Conservation (phyloP, 1,140 invertebrate species). For the Brachionus paranguensis region DNA sequence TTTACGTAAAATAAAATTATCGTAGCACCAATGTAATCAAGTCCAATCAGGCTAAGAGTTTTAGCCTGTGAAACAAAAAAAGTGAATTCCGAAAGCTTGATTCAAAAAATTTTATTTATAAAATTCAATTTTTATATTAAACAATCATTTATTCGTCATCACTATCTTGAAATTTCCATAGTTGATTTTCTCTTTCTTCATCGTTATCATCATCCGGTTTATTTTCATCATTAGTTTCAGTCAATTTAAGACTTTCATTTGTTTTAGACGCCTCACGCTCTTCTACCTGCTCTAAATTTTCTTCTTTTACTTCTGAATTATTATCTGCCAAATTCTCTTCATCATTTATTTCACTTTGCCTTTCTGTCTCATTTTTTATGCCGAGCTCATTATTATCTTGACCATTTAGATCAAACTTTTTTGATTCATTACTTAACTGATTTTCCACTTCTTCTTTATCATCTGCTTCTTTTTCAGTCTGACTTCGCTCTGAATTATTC, state of each 20-base stretch:
- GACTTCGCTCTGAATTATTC: not conserved
- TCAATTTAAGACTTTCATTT: not conserved
- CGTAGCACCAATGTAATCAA: too few relatives aligned
- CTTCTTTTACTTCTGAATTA: not conserved
- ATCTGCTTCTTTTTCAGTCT: not conserved
- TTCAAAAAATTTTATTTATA: too few relatives aligned
- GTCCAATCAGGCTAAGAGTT: too few relatives aligned
- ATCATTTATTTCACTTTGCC: not conserved
- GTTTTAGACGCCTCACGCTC: not conserved
- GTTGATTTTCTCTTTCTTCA: not conserved
- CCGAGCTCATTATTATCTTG: too few relatives aligned
- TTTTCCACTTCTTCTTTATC: not conserved
- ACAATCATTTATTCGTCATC: not conserved
- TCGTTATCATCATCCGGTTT: not conserved
- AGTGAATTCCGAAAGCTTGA: too few relatives aligned
- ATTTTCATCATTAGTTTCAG: not conserved
- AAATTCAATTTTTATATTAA: too few relatives aligned
- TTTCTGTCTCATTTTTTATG: not conserved
- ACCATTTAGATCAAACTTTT: too few relatives aligned
- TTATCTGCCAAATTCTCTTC: not conserved
- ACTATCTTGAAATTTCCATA: not conserved
- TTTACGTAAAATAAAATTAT: too few relatives aligned
- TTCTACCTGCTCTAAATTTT: not conserved
- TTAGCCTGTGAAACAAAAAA: too few relatives aligned
- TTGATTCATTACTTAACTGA: too few relatives aligned